Base-by-base conservation (phyloP, 1,140 invertebrate genomes). In the Gonatopus flavifemur region DNA sequence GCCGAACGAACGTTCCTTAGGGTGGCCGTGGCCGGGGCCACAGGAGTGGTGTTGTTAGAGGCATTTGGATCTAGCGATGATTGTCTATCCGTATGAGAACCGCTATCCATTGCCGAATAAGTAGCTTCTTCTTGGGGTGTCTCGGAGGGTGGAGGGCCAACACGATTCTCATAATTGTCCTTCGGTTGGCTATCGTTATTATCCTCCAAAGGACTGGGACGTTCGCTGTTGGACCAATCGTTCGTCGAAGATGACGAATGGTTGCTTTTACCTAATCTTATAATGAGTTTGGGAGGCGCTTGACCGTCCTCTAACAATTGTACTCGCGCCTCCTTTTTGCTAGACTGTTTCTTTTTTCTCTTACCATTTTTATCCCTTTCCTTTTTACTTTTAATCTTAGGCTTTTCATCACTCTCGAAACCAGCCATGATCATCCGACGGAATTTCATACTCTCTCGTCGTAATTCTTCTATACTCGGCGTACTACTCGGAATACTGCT, bases 381-480 rank as follows among this genome's bases (percentile, higher is more conserved):
- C 48, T 76, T 81, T 55, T 84, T 85, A 15, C 80, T 82, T 54
- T 83, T 84, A 10, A 81, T 77, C 46, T 85, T 83, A 3, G 64
- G 41, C 45, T 80, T 77, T 46, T 88, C 84, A 36, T 84, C 84
- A 59, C 84, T 82, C 39, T 86, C 85, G 58, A 92, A 93, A 61
- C 88, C 87, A 8, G 89, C 87, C 86, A 90, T 89, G 0, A 91
- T 84, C 80, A 84, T 86, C 36, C 86, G 83, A n/a, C 91, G 80
- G 70, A 84, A 94, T 63, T 91, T 92, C 90, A 94, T 93, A 54
- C 87, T 91, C 57, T 94, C 90, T 5, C 88, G 81, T 49, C 85
- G 86, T 5, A 93, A 72, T 53, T 93, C 89, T 68, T 90, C 89
- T 61, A 87, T 86, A 43, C 80, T 84, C 0, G 88, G 87, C 43